phyloP scores from a whole-genome alignment of 2,797 vertebrate species.

The Hippocampus kuda region DNA sequence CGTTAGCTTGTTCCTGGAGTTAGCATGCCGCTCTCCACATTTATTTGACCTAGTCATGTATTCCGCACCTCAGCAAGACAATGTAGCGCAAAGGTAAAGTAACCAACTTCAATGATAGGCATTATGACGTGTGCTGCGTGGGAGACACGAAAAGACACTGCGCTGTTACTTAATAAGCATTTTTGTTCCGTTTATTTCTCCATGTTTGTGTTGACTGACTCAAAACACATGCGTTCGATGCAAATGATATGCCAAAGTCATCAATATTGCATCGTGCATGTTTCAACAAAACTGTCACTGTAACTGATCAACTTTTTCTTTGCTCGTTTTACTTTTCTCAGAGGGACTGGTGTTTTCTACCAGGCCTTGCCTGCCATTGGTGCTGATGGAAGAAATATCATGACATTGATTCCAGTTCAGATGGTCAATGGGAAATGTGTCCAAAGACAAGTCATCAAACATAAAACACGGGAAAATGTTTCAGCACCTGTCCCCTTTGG shows the following conservation, averaged over 20 bases:
- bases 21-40: neutral
- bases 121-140: neutral
- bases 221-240: neutral
- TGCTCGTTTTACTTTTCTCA: constrained; percentile 19
- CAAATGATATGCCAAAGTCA: neutral
- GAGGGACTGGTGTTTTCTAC: constrained; percentile 59
- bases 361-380: constrained; percentile 63
- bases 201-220: neutral
- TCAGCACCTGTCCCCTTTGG: constrained; percentile 8
- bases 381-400: constrained; percentile 59
- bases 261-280: neutral
- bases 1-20: neutral
- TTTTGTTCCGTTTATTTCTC: too few relatives aligned
- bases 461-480: constrained; percentile 3
- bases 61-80: neutral
- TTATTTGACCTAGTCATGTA: neutral
- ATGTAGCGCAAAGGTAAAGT: constrained; percentile 2
- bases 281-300: too few relatives aligned
- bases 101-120: neutral
- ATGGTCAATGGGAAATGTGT: constrained; percentile 50
- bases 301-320: neutral
- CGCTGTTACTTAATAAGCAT: too few relatives aligned
- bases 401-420: constrained; percentile 66
- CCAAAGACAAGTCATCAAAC: constrained; percentile 16
- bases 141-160: neutral